Evolutionary conservation across 2,888 invertebrate genomes (phyloP), one percentile per base, ranked within the genome.

Genomic region (Quadriops clusia): DNA sequence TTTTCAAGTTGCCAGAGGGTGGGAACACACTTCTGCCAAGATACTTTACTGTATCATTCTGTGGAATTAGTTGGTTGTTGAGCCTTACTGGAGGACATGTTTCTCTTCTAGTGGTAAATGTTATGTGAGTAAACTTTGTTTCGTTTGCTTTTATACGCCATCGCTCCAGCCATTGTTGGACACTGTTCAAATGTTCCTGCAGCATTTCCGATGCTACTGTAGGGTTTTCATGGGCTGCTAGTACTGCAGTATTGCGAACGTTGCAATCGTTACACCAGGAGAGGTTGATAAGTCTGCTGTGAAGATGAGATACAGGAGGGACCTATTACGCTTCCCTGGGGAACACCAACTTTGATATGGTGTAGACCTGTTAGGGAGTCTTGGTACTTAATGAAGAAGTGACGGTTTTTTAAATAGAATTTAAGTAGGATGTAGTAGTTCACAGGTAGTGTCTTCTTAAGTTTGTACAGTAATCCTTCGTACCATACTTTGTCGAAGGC

Each of bases 101-200:
- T 9, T 25, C 27, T 33, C 23, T 37, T 13, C 34, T 25, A 20
- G 28, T 25, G 3, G 43, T 37, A 22, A 42, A 43, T n/a, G 37
- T 43, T 10, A 43, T 31, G 10, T 36, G 37, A 5, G 28, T 28
- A 6, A 34, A 41, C 28, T 43, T 43, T 8, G 25, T 15, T 32
- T 33, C 31, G 26, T 42, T 42, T 11, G 34, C 22, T 23, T 34
- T 43, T 7, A 39, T 36, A n/a, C 36, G 24, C 37, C 39, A 41
- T 10, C 16, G 27, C 18, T 23, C 32, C 4, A 34, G 27, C 41
- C 38, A 43, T 5, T 23, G 16, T 16, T 28, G 29, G 6, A 38
- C 21, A 13, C 32, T 21, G 30, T 35, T 20, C 7, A 38, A 27
- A 24, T 22, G 17, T 4, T 23, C n/a, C 31, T 42, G 39, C 11